Base-by-base conservation (phyloP, 2,113 vertebrate genomes). In the Felis catus region DNA sequence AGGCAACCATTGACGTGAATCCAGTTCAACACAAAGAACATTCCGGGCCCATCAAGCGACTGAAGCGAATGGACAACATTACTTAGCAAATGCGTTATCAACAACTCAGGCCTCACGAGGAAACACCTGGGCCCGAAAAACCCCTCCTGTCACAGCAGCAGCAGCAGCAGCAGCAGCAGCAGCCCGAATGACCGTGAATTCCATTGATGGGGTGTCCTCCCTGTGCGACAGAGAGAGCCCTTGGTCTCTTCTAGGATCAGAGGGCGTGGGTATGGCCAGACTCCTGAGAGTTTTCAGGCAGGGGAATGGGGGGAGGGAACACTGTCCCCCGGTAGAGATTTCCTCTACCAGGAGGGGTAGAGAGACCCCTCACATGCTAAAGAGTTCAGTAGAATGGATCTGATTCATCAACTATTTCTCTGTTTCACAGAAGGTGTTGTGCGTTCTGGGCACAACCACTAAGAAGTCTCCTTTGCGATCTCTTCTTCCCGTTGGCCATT, bases 401-500 rank as follows among this genome's bases (percentile, higher is more conserved):
- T 16, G 31, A 14, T 0, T 65, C 48, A 1, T 4, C 2, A 7
- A 15, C 10, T 9, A 4, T 41, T 29, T 65, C n/a, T 23, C n/a
- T 1, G 4, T 7, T 4, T 29, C 5, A 13, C 21, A 61, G 58
- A 61, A 8, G 0, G 9, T 6, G 0, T 3, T 29, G 4, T 6
- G 63, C 0, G 0, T n/a, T 36, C 63, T 27, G 33, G 45, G 14
- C 78, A 39, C 31, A 80, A 3, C 19, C 33, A 4, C 2, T 0
- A 25, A 11, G 25, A 36, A 10, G 6, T 68, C 76, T 23, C 66
- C 36, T 76, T 45, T 2, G 2, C 9, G 9, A 11, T 21, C 51
- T 10, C 1, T 79, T 16, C 82, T 51, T 36, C 33, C 39, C 19
- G 23, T 25, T 18, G 25, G 25, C 8, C 3, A 0, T 19, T 15